phyloP scores from a whole-genome alignment of 64 coral and sea anemone species.

The Astreopora myriophthalma region DNA sequence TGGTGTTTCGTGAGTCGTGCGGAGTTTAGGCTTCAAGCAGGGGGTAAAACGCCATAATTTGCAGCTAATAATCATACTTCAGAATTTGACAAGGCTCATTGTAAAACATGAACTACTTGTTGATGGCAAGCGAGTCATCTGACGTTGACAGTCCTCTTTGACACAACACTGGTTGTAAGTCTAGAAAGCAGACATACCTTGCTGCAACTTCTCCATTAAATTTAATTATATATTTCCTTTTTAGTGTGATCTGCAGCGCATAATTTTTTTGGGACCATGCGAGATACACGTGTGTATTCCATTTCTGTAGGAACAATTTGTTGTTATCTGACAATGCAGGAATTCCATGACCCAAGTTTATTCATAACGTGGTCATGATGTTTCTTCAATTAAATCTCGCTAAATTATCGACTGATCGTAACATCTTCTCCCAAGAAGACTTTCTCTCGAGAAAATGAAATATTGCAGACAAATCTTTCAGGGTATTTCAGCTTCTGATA shows the following conservation, averaged over 20 bases:
- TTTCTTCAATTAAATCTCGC: too few species aligned
- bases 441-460: neutral
- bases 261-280: too few species aligned
- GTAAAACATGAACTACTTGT: neutral
- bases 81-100: neutral
- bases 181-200: neutral
- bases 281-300: too few species aligned
- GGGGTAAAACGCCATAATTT: constrained; percentile 40
- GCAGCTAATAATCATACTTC: constrained; percentile 44
- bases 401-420: too few species aligned
- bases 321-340: too few species aligned
- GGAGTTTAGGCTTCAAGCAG: constrained; percentile 10
- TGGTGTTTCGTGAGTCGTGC: neutral
- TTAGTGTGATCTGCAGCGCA: too few species aligned
- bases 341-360: too few species aligned
- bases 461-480: neutral
- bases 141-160: neutral
- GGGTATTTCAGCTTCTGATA: neutral
- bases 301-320: too few species aligned
- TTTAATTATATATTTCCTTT: neutral
- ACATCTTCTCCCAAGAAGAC: neutral
- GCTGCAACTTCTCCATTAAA: neutral
- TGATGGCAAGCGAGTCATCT: neutral
- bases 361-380: too few species aligned
- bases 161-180: neutral